Conservation (phyloP, 2,888 invertebrate genomes). For the Parnassius smintheus region DNA sequence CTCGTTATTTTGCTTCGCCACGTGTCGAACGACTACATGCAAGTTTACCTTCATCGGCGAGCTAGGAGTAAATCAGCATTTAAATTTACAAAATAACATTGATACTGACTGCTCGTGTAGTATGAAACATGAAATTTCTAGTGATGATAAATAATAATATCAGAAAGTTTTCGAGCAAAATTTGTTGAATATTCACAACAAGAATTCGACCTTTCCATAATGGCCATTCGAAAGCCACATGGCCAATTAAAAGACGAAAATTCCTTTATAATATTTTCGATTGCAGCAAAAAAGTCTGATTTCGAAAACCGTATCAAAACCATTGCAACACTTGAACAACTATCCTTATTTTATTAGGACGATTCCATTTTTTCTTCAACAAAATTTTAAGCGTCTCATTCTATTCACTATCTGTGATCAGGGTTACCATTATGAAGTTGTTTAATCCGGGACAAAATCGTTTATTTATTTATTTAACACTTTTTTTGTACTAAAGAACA, state of each 20-base stretch:
- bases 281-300: conserved; percentile 25
- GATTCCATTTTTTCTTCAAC: conserved; percentile 37
- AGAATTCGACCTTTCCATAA: conserved; percentile 21
- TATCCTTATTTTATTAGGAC: conserved; percentile 54
- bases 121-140: too few relatives aligned
- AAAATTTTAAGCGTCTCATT: conserved; percentile 13
- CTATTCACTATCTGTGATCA: conserved; percentile 3
- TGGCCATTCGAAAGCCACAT: conserved; percentile 36
- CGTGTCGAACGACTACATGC: too few relatives aligned
- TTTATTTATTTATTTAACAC: background rate
- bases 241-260: conserved; percentile 34
- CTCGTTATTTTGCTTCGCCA: too few relatives aligned
- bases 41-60: too few relatives aligned
- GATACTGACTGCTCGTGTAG: too few relatives aligned
- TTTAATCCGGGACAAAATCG: background rate
- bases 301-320: conserved; percentile 34
- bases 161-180: too few relatives aligned
- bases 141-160: too few relatives aligned
- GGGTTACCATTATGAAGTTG: conserved; percentile 1
- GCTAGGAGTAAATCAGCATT: too few relatives aligned
- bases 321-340: conserved; percentile 57
- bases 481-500: too few relatives aligned
- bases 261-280: conserved; percentile 7
- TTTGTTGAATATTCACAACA: too few relatives aligned
- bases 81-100: too few relatives aligned